Base-by-base conservation (phyloP, 2,797 vertebrate genomes). In the Erithacus rubecula region DNA sequence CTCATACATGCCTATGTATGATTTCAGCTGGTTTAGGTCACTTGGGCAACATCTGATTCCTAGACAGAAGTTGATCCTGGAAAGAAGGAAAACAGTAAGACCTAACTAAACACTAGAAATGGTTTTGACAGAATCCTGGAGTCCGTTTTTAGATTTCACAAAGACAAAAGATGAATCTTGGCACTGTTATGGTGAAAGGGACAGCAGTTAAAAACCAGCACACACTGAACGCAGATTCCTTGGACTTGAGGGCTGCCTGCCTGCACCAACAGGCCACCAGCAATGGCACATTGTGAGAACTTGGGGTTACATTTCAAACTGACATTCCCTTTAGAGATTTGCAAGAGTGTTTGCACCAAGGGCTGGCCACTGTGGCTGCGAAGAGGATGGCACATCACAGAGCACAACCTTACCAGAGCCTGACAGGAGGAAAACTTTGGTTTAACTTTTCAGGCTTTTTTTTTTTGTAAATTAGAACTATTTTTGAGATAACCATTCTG, bases 341-440 rank as follows among this genome's bases (percentile, higher is more conserved):
- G 1, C 21, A 60, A 68, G 75, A 30, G 64, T 32, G 26, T 29
- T 65, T n/a, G 60, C n/a, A 74, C 22, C 34, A 62, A 55, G 59
- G 30, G 37, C 79, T 64, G 47, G 76, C 39, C 76, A 29, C 77
- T 39, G 41, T 3, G 8, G 63, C 51, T 70, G 52, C 55, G 58
- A 77, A 41, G 53, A 83, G 59, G 49, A 59, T 32, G 76, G 83
- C 76, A 82, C 80, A 49, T 34, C 62, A 52, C 44, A n/a, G 29
- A 93, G 47, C 51, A 85, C 60, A 83, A 91, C 74, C 89, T 91
- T 72, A 91, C 39, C 43, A 90, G 81, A 84, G 71, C 86, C 87
- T 87, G 65, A 82, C 81, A 86, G 82, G 44, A 96, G 41, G 63
- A 93, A 96, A 97, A 96, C 97, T 98, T 98, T 97, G 97, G 97